Conservation (phyloP, 2,888 invertebrate genomes). For the Andrena haemorrhoa region DNA sequence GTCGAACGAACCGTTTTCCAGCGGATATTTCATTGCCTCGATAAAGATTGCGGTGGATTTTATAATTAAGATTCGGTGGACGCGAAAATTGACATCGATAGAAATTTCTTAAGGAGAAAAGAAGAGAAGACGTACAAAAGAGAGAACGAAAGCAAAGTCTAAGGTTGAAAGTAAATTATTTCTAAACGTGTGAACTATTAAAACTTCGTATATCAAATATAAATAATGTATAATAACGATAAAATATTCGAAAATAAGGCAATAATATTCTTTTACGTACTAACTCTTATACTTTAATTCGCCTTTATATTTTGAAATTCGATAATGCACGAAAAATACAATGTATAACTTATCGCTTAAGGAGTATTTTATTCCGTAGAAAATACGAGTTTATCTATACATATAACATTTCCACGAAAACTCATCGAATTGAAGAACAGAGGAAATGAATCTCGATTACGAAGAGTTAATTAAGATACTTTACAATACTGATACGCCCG, state of each 20-base stretch:
- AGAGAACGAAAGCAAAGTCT: conserved; percentile 10
- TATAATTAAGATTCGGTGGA: conserved; percentile 24
- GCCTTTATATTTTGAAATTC: conserved; percentile 48
- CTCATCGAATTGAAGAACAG: conserved; percentile 35
- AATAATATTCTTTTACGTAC: conserved; percentile 53
- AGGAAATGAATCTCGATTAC: conserved; percentile 39
- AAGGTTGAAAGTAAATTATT: conserved; percentile 40
- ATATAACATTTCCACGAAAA: conserved; percentile 36
- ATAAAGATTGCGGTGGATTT: conserved; percentile 16
- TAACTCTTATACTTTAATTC: conserved; percentile 57
- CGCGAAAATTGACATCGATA: conserved; percentile 1
- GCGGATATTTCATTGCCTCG: conserved; percentile 16
- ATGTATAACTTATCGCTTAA: conserved; percentile 56
- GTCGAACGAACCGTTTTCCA: conserved; percentile 17
- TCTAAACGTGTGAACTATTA: conserved; percentile 31
- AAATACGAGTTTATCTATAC: conserved; percentile 59
- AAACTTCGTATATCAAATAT: conserved; percentile 59
- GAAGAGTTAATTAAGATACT: conserved; percentile 48
- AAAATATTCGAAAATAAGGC: conserved; percentile 55
- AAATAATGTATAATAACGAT: conserved; percentile 53
- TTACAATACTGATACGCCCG: conserved; percentile 64
- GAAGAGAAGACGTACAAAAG: conserved; percentile 4
- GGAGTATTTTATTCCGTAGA: conserved; percentile 61
- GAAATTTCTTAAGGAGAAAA: conserved; percentile 24
- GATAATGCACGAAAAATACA: conserved; percentile 62